phyloP scores from a whole-genome alignment of 2,113 vertebrate species.

The Lamprotornis superbus region DNA sequence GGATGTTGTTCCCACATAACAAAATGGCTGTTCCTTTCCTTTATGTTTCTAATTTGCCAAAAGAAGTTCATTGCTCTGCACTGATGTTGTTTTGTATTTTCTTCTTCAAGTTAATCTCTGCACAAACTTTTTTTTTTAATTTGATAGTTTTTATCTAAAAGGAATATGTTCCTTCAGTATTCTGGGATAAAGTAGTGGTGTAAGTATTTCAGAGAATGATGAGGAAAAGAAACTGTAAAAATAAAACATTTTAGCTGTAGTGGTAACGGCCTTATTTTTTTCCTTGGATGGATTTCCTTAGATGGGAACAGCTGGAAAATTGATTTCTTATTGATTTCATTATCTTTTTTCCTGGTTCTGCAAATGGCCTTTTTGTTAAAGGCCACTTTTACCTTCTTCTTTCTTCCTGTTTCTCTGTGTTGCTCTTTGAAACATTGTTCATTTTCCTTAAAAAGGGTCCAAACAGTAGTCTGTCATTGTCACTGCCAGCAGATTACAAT shows the following conservation, averaged over 20 bases:
- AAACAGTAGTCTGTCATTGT: background rate
- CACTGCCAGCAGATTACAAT: background rate
- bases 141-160: background rate
- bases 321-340: slow-evolving; percentile 19
- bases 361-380: slow-evolving; percentile 5
- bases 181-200: background rate
- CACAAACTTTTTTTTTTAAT: background rate
- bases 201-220: background rate
- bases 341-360: background rate
- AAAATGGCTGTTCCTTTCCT: background rate
- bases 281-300: background rate
- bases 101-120: background rate
- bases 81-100: background rate
- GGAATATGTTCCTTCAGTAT: background rate
- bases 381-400: background rate
- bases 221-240: background rate
- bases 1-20: background rate
- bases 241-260: background rate
- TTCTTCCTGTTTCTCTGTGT: background rate
- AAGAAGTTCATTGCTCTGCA: background rate
- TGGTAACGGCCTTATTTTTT: background rate
- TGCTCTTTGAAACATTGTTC: background rate
- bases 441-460: background rate
- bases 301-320: background rate
- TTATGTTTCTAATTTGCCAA: background rate